Percentiles rank a stretch among this genome's conserved stretches.
Evolutionary conservation across 2,888 invertebrate genomes (phyloP).

Genomic region (Sceliomorpha sp.): DNA sequence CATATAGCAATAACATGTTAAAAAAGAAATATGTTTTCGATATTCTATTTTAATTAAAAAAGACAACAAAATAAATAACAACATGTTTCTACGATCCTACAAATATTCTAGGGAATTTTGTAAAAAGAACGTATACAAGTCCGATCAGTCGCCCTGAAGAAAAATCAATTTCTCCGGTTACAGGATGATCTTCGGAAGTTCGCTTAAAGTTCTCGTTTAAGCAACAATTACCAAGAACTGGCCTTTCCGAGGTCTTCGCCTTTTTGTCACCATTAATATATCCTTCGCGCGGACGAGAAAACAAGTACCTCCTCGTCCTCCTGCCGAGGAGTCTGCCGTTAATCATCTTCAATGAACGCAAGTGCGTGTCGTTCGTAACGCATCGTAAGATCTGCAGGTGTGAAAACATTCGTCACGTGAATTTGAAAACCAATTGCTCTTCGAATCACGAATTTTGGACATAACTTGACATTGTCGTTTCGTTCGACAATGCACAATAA

Average conservation of each 20-base stretch:
- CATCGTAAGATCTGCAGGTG: constrained; percentile 11
- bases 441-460: too few species aligned
- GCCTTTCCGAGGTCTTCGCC: constrained; percentile 56
- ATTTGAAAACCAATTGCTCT: constrained; percentile 13
- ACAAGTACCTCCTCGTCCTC: constrained; percentile 27
- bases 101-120: background rate
- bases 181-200: constrained; percentile 41
- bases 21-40: too few species aligned
- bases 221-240: constrained; percentile 48
- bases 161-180: constrained; percentile 52
- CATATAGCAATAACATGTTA: too few species aligned
- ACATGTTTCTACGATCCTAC: background rate
- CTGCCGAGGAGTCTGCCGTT: constrained; percentile 46
- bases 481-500: too few species aligned
- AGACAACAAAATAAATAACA: too few species aligned
- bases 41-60: too few species aligned
- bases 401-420: constrained; percentile 21
- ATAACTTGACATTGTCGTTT: too few species aligned
- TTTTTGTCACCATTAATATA: constrained; percentile 52
- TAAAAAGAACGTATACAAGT: background rate
- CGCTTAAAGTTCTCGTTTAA: constrained; percentile 47
- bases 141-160: constrained; percentile 5
- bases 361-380: constrained; percentile 45
- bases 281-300: constrained; percentile 41
- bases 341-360: constrained; percentile 51